These are phyloP conservation scores for Sinodicranocentrus sp. DNA, from an alignment of 2,888 invertebrate species.

Conservation along the genomic window DNA sequence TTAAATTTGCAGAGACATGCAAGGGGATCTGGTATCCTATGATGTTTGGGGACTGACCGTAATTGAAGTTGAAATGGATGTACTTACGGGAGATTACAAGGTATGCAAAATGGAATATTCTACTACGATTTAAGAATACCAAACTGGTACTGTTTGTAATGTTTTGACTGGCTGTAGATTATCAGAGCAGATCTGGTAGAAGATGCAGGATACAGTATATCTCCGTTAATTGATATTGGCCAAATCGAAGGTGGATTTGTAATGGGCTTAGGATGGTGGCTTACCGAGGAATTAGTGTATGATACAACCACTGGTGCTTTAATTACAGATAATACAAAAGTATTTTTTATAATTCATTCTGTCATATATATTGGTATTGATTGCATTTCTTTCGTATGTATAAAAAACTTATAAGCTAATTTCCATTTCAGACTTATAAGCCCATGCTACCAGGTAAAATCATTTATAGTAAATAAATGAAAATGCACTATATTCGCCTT, in stretches of 20 bases:
- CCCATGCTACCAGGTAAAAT: conserved; percentile 76
- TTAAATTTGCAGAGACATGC: conserved; percentile 75
- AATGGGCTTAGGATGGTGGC: conserved; percentile 79
- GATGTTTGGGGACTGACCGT: conserved; percentile 78
- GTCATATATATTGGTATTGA: not conserved
- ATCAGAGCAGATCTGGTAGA: conserved; percentile 71
- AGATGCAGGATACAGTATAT: conserved; percentile 77
- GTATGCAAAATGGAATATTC: conserved; percentile 57
- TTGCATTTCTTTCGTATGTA: too few species aligned
- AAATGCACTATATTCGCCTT: too few species aligned
- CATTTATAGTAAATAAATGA: too few species aligned
- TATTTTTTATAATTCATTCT: conserved; percentile 72
- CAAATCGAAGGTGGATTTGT: conserved; percentile 79
- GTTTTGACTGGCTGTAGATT: not conserved
- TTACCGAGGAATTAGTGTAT: conserved; percentile 79
- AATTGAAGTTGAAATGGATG: conserved; percentile 83
- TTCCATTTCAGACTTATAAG: conserved; percentile 76
- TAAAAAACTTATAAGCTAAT: not conserved
- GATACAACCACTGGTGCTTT: conserved; percentile 84
- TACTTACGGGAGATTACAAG: conserved; percentile 87
- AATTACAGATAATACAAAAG: conserved; percentile 89
- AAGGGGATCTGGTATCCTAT: conserved; percentile 76
- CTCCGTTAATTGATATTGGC: conserved; percentile 78
- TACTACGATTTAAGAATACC: not conserved
- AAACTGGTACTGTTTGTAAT: too few species aligned